Evolutionary conservation across 2,888 invertebrate genomes (phyloP).

Genomic region (Sturmia bella): DNA sequence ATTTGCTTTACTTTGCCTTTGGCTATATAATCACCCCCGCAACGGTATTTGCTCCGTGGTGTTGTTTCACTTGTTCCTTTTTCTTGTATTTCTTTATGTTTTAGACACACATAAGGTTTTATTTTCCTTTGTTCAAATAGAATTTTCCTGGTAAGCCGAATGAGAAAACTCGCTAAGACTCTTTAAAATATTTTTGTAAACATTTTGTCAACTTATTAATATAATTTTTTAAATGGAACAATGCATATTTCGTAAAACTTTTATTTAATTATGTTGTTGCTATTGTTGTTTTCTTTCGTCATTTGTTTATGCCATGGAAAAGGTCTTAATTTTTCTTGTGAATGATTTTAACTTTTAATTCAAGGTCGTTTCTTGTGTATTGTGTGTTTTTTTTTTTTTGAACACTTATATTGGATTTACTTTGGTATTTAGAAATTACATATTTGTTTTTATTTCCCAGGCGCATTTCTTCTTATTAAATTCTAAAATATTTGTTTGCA

Average conservation of each 20-base stretch:
- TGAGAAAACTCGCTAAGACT: neutral
- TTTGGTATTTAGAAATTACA: neutral
- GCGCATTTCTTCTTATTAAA: constrained; percentile 32
- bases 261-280: constrained; percentile 20
- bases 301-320: constrained; percentile 32
- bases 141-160: constrained; percentile 17
- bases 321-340: constrained; percentile 50
- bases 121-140: constrained; percentile 37
- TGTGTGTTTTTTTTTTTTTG: neutral
- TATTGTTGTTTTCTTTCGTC: constrained; percentile 1
- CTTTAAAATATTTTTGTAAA: constrained; percentile 8
- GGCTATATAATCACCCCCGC: constrained; percentile 45
- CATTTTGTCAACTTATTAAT: neutral
- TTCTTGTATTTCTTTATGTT: constrained; percentile 5
- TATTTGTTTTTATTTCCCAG: neutral
- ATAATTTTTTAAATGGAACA: neutral
- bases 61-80: constrained; percentile 1
- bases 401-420: constrained; percentile 1
- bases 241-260: constrained; percentile 11
- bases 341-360: constrained; percentile 68
- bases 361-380: constrained; percentile 63
- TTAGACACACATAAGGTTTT: neutral
- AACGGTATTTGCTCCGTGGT: constrained; percentile 42
- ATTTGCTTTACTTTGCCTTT: constrained; percentile 38
- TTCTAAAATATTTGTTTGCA: constrained; percentile 36